These are phyloP conservation scores for Sisyra nigra DNA, from an alignment of 2,888 invertebrate genomes.

Conservation along the genomic window DNA sequence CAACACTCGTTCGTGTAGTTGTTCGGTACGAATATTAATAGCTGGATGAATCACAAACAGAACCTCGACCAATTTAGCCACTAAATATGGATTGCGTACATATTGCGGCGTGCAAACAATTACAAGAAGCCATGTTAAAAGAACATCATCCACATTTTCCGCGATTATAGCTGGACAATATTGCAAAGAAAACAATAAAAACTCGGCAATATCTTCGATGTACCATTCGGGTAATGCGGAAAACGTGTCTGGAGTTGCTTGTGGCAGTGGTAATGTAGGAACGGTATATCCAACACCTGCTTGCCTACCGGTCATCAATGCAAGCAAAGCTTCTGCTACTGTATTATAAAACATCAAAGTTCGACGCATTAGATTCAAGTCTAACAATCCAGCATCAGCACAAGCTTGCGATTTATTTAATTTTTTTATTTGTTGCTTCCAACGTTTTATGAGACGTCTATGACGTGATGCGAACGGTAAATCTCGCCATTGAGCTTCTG, in stretches of 20 bases:
- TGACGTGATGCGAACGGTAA: slow-evolving; percentile 62
- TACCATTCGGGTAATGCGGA: slow-evolving; percentile 93
- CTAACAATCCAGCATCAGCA: slow-evolving; percentile 78
- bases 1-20: slow-evolving; percentile 62
- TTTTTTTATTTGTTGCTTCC: slow-evolving; percentile 74
- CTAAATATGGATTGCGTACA: slow-evolving; percentile 91
- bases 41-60: slow-evolving; percentile 63
- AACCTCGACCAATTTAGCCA: slow-evolving; percentile 91
- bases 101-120: slow-evolving; percentile 81
- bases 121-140: slow-evolving; percentile 77
- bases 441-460: slow-evolving; percentile 66
- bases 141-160: slow-evolving; percentile 61
- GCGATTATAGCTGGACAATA: slow-evolving; percentile 60
- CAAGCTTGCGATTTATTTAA: slow-evolving; percentile 74
- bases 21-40: slow-evolving; percentile 33
- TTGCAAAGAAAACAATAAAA: slow-evolving; percentile 81
- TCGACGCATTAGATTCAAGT: slow-evolving; percentile 64
- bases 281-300: slow-evolving; percentile 30
- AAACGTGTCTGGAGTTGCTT: slow-evolving; percentile 56
- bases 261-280: slow-evolving; percentile 37
- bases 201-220: slow-evolving; percentile 93
- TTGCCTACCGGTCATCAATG: slow-evolving; percentile 39
- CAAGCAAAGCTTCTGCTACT: slow-evolving; percentile 62
- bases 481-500: slow-evolving; percentile 70
- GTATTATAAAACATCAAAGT: slow-evolving; percentile 78